Conservation (phyloP, 2,888 invertebrate species). For the Pterostichus niger region DNA sequence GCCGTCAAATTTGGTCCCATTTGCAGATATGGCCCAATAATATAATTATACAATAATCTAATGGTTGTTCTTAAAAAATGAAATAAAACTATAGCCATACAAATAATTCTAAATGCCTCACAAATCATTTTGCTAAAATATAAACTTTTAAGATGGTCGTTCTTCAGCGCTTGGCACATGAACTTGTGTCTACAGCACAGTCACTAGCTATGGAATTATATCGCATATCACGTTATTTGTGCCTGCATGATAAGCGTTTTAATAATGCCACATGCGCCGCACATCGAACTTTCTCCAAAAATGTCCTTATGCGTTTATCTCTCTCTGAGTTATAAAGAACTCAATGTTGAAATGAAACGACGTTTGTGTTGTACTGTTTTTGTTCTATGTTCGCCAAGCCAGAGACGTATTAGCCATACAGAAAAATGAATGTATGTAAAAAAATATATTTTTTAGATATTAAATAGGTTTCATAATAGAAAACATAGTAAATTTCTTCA, state of each 20-base stretch:
- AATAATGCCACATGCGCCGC: constrained; percentile 41
- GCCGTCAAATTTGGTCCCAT: constrained; percentile 81
- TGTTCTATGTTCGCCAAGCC: background rate
- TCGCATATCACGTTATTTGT: constrained; percentile 41
- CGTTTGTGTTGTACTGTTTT: constrained; percentile 12
- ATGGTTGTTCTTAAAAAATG: constrained; percentile 80
- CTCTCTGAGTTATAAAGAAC: background rate
- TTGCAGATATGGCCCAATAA: constrained; percentile 79
- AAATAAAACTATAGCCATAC: constrained; percentile 75
- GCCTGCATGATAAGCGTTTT: constrained; percentile 40
- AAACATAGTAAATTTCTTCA: too few relatives aligned
- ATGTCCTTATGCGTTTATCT: constrained; percentile 6
- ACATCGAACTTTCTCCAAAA: constrained; percentile 28
- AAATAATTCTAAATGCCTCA: constrained; percentile 78
- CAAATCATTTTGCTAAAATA: constrained; percentile 69
- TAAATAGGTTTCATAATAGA: too few relatives aligned
- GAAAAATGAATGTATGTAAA: background rate
- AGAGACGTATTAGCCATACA: background rate
- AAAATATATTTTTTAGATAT: too few relatives aligned
- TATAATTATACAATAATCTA: constrained; percentile 74
- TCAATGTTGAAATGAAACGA: background rate
- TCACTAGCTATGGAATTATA: background rate
- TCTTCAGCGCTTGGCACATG: background rate
- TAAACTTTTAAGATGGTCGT: background rate
- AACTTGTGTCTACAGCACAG: background rate